Base-by-base conservation (phyloP, 2,888 invertebrate species). In the Bombylius discolor region DNA sequence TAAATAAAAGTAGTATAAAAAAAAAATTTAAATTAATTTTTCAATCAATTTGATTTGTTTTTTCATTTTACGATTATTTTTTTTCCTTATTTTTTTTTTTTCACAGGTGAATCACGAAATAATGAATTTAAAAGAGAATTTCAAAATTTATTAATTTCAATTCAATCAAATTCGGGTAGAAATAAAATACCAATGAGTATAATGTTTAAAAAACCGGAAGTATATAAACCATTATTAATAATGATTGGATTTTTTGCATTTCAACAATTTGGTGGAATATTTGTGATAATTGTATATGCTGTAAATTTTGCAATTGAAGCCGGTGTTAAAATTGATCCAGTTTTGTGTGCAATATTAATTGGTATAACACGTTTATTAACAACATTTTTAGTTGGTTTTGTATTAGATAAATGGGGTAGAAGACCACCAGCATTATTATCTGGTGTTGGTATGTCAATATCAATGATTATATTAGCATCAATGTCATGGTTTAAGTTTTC, bases 201-300 rank as follows among this genome's bases (percentile, higher is more conserved):
- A 4, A 65, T 65, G 4, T 53, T 74, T 0, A 63, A 59, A 7
- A 58, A 66, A 31, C 73, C 74, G 4, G 74, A 74, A 61, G 69
- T 73, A 3, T 69, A 72, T 60, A 73, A 73, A 55, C 74, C 74
- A 0, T 60, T 74, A 1, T 51, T 68, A 3, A 72, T 74, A 47
- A 78, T 86, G 72, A 78, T 81, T 53, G 69, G 80, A 4, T 81
- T 85, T 62, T 85, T 86, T 64, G 73, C 81, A 11, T 80, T 82
- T 8, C 81, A 81, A 58, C 86, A 87, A 65, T 80, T 86, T 63
- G 81, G 84, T 7, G 87, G 87, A 3, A 80, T 84, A 1, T 85
- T 85, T 61, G 84, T 85, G 0, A 77, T 87, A 1, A 81, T 82
- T 4, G 86, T 85, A 60, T 87, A 87, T 67, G 84, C 85, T 0